Conservation (phyloP, 2,888 invertebrate genomes). For the Adelphocoris suturalis region DNA sequence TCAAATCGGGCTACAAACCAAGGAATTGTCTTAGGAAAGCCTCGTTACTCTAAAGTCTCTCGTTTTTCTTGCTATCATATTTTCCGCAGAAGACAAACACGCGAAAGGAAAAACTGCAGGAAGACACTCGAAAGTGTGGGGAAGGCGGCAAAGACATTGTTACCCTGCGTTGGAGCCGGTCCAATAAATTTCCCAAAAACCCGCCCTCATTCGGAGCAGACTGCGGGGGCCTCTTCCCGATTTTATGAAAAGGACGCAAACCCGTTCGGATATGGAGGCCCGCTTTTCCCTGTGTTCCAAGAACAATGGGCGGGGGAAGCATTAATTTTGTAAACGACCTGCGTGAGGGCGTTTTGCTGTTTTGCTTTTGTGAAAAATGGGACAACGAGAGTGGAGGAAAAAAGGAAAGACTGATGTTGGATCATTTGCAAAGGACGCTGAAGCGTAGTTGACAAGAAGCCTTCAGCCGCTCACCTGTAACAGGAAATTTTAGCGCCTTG, state of each 20-base stretch:
- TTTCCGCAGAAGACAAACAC: not conserved
- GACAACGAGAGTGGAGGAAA: not conserved
- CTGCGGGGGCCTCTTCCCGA: not conserved
- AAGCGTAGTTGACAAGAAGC: not conserved
- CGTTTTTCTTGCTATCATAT: not conserved
- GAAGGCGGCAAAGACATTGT: constrained; percentile 6
- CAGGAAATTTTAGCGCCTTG: not conserved
- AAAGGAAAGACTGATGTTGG: not conserved
- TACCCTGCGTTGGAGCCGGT: not conserved
- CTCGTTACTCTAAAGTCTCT: too few species aligned
- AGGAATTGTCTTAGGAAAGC: too few species aligned
- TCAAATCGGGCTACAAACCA: too few species aligned
- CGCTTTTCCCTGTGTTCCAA: not conserved
- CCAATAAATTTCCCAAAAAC: constrained; percentile 17
- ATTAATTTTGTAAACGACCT: constrained; percentile 34
- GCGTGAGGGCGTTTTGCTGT: constrained; percentile 19
- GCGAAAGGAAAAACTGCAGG: not conserved
- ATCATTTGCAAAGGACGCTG: not conserved
- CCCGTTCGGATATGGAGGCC: not conserved
- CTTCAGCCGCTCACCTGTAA: not conserved
- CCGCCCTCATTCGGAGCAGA: not conserved
- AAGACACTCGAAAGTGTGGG: not conserved
- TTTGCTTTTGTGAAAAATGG: constrained; percentile 14
- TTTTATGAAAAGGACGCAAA: constrained; percentile 28
- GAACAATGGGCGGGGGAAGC: constrained; percentile 1